Percentiles rank a stretch among this genome's conserved stretches.
These are phyloP conservation scores for Pterois miles DNA, from an alignment of 2,797 vertebrate species.

Conservation along the genomic window DNA sequence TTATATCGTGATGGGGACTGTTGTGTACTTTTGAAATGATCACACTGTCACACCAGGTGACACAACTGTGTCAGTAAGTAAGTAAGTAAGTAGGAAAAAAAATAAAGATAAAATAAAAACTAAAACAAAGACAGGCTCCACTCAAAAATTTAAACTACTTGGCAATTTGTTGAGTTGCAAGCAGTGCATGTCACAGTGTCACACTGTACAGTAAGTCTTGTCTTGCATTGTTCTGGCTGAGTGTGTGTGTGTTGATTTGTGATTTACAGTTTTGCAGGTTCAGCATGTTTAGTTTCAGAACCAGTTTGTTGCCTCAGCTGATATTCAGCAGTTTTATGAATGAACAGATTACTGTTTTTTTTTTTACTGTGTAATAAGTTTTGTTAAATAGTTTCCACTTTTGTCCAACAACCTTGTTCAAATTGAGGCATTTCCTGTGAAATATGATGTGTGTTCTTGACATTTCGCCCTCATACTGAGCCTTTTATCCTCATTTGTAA, in stretches of 20 bases:
- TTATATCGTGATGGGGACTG: neutral
- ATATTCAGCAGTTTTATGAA: conserved; percentile 13
- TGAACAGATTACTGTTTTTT: neutral
- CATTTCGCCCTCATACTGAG: neutral
- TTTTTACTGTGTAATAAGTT: neutral
- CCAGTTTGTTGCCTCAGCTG: neutral
- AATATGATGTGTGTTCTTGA: neutral
- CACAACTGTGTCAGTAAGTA: neutral
- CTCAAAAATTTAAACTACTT: neutral
- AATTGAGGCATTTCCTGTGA: neutral
- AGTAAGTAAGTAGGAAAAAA: neutral
- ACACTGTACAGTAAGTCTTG: neutral
- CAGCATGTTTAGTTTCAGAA: conserved; percentile 1
- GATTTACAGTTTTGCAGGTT: neutral
- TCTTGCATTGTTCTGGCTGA: neutral
- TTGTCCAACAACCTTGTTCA: neutral
- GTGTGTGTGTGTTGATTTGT: neutral
- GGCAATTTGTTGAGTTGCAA: neutral
- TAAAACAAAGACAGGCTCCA: neutral
- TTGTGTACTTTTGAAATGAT: neutral
- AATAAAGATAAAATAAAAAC: neutral
- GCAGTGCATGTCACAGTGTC: neutral
- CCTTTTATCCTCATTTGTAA: neutral
- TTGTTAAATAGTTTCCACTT: neutral
- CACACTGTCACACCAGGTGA: neutral